Evolutionary conservation across 2,888 invertebrate species (phyloP).

Genomic region (Heliothis peltigera): DNA sequence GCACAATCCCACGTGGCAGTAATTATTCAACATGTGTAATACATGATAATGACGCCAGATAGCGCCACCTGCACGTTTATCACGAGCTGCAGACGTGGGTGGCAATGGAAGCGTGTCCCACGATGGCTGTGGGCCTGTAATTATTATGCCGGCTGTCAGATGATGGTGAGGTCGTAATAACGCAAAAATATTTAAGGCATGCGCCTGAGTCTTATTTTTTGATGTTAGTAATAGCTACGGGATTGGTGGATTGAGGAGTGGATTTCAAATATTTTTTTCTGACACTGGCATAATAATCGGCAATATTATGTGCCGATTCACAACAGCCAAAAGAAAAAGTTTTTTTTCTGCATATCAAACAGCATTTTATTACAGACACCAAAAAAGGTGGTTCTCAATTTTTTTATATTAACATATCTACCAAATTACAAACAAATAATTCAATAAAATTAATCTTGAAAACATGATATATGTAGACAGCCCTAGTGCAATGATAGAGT

Average conservation of each 20-base stretch:
- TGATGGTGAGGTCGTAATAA: constrained; percentile 27
- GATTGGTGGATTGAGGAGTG: constrained; percentile 8
- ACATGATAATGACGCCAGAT: constrained; percentile 40
- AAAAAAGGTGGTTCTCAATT: not conserved
- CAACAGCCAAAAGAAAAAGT: too few relatives aligned
- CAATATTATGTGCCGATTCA: too few relatives aligned
- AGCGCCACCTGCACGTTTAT: constrained; percentile 52
- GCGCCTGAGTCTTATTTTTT: constrained; percentile 15
- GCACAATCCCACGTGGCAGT: constrained; percentile 36
- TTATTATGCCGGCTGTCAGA: constrained; percentile 30
- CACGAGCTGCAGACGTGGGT: constrained; percentile 49
- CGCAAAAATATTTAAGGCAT: constrained; percentile 35
- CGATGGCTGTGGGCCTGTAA: constrained; percentile 25
- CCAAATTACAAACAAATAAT: too few relatives aligned
- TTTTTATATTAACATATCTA: too few relatives aligned
- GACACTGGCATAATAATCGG: too few relatives aligned
- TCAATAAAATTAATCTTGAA: not conserved
- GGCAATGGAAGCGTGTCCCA: constrained; percentile 47
- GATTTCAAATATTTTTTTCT: constrained; percentile 31
- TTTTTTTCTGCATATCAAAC: not conserved
- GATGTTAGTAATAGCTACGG: constrained; percentile 22
- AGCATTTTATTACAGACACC: too few relatives aligned
- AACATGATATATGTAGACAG: constrained; percentile 19
- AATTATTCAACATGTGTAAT: constrained; percentile 42
- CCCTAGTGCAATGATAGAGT: constrained; percentile 47